phyloP scores from a whole-genome alignment of 1,140 invertebrate genomes.

The Atta colombica region DNA sequence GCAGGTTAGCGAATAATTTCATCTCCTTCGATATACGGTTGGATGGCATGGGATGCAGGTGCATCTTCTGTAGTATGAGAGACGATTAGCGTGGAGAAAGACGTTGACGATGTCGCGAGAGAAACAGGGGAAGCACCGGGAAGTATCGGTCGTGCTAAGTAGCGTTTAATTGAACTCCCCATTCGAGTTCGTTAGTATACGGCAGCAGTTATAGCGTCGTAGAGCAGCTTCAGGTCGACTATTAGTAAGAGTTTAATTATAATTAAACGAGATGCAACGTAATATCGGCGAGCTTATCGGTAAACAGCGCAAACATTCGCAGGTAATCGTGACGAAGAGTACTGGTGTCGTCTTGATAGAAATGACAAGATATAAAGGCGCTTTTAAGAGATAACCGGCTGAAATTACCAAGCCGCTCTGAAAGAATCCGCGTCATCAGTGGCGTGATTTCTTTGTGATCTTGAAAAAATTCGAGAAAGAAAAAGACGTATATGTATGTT shows the following conservation, averaged over 20 bases:
- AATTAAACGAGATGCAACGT: conserved; percentile 74
- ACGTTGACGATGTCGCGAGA: conserved; percentile 6
- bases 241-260: conserved; percentile 81
- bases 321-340: conserved; percentile 39
- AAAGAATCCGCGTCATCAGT: not conserved
- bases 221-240: conserved; percentile 65
- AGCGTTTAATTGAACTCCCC: conserved; percentile 82
- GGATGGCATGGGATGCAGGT: conserved; percentile 1
- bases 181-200: conserved; percentile 81
- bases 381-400: not conserved
- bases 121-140: not conserved
- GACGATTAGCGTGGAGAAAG: conserved; percentile 67
- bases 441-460: conserved; percentile 16
- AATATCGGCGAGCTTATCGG: conserved; percentile 70
- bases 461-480: not conserved
- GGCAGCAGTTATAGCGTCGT: conserved; percentile 74
- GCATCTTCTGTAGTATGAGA: conserved; percentile 32
- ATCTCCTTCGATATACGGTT: conserved; percentile 66
- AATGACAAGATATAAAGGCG: not conserved
- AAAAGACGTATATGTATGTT: too few species aligned
- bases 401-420: conserved; percentile 1
- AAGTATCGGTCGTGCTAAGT: conserved; percentile 75
- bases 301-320: conserved; percentile 66
- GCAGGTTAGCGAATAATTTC: conserved; percentile 67
- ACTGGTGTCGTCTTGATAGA: not conserved